Conservation (phyloP, 2,888 invertebrate species). For the Cabera pusaria region DNA sequence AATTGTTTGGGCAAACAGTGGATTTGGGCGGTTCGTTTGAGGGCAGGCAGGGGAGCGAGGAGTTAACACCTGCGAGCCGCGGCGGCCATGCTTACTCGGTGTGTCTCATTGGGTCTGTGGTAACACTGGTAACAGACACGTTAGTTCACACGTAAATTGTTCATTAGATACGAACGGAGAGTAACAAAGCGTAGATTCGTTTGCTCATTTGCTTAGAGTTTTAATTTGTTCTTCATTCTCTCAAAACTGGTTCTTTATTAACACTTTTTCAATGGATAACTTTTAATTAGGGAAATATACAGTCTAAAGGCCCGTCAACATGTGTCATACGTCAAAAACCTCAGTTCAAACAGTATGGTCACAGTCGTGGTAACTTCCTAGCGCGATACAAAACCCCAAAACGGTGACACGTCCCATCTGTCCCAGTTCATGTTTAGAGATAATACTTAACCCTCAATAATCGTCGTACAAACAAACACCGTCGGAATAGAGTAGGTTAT, state of each 20-base stretch:
- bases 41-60: slow-evolving; percentile 47
- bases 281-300: no score
- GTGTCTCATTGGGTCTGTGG: slow-evolving; percentile 52
- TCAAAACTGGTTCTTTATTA: slow-evolving; percentile 4
- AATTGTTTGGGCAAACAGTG: slow-evolving; percentile 67
- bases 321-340: no score
- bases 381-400: slow-evolving; percentile 33
- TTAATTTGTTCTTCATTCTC: no score
- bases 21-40: slow-evolving; percentile 79
- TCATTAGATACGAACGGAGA: slow-evolving; percentile 9
- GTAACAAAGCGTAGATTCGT: slow-evolving; percentile 1
- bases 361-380: neutral
- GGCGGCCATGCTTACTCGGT: slow-evolving; percentile 63
- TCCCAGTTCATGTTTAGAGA: slow-evolving; percentile 56
- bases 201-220: slow-evolving; percentile 1
- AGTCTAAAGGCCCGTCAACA: no score
- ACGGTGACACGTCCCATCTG: slow-evolving; percentile 67
- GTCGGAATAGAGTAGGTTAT: slow-evolving; percentile 74
- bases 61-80: slow-evolving; percentile 71
- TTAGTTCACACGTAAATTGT: slow-evolving; percentile 7
- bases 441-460: slow-evolving; percentile 77
- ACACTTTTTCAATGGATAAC: no score
- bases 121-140: slow-evolving; percentile 44
- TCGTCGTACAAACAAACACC: slow-evolving; percentile 74
- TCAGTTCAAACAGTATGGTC: neutral